Conservation (phyloP, 2,888 invertebrate species). For the Ornithoptera priamus region DNA sequence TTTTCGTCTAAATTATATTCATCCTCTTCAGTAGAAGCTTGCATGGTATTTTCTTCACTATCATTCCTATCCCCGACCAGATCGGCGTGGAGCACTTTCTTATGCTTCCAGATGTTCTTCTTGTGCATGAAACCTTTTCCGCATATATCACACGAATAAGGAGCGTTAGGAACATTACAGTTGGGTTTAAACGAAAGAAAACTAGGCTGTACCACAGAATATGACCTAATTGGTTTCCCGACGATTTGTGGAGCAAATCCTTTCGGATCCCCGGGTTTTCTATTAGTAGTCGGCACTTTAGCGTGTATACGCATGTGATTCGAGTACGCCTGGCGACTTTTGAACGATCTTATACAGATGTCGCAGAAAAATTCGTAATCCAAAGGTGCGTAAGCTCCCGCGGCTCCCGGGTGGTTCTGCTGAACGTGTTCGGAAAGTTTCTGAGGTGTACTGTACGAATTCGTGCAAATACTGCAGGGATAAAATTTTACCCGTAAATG, state of each 20-base stretch:
- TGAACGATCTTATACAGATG: slow-evolving; percentile 81
- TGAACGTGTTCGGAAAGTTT: slow-evolving; percentile 80
- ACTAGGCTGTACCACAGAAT: slow-evolving; percentile 57
- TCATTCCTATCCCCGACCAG: slow-evolving; percentile 68
- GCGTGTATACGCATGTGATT: slow-evolving; percentile 79
- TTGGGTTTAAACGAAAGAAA: slow-evolving; percentile 63
- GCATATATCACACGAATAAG: slow-evolving; percentile 82
- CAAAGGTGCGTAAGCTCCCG: slow-evolving; percentile 43
- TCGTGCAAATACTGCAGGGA: slow-evolving; percentile 79
- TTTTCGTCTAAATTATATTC: slow-evolving; percentile 72
- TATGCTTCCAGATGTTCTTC: slow-evolving; percentile 79
- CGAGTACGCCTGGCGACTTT: slow-evolving; percentile 77
- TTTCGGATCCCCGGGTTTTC: slow-evolving; percentile 63
- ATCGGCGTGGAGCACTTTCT: slow-evolving; percentile 76
- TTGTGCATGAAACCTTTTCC: slow-evolving; percentile 81
- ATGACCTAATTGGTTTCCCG: slow-evolving; percentile 67
- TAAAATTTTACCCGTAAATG: slow-evolving; percentile 84
- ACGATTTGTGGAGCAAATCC: slow-evolving; percentile 69
- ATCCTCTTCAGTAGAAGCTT: slow-evolving; percentile 75
- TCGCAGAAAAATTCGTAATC: slow-evolving; percentile 77
- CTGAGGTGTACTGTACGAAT: slow-evolving; percentile 82
- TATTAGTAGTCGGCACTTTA: slow-evolving; percentile 74
- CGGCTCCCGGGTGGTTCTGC: slow-evolving; percentile 68
- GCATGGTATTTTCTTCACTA: slow-evolving; percentile 76
- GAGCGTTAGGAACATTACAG: slow-evolving; percentile 71